phyloP scores from a whole-genome alignment of 30 jellyfish, hydroid and myxozoan species.

The Rhopilema esculentum region DNA sequence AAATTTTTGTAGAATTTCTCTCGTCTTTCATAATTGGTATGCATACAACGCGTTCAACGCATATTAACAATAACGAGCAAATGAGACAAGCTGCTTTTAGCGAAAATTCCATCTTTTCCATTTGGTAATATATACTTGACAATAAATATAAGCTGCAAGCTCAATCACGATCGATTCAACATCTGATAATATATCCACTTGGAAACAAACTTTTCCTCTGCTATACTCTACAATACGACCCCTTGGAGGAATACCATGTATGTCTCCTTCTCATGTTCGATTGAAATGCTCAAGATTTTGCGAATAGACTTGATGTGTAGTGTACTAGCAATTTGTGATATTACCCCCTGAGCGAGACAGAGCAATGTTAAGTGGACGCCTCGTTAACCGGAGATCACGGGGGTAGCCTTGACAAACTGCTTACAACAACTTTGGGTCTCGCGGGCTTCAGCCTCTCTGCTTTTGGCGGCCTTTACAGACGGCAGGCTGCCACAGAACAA shows the following conservation, averaged over 20 bases:
- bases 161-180: not conserved
- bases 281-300: not conserved
- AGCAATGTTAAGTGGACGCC: not conserved
- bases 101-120: conserved; percentile 9
- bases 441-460: not conserved
- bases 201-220: not conserved
- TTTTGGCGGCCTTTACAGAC: not conserved
- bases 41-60: conserved; percentile 28
- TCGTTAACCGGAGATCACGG: not conserved
- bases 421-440: not conserved
- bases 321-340: not conserved
- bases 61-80: conserved; percentile 4
- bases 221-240: not conserved
- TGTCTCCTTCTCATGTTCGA: not conserved
- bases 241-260: not conserved
- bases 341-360: not conserved
- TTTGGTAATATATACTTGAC: not conserved
- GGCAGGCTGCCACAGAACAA: not conserved
- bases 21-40: conserved; percentile 34
- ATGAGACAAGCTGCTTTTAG: not conserved
- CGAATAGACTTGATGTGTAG: not conserved
- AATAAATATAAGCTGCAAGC: not conserved
- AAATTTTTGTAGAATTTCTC: conserved; percentile 34
- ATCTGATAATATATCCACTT: not conserved
- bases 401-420: not conserved